Conservation (phyloP, 1,140 invertebrate genomes). For the Cyrtorhinus lividipennis region DNA sequence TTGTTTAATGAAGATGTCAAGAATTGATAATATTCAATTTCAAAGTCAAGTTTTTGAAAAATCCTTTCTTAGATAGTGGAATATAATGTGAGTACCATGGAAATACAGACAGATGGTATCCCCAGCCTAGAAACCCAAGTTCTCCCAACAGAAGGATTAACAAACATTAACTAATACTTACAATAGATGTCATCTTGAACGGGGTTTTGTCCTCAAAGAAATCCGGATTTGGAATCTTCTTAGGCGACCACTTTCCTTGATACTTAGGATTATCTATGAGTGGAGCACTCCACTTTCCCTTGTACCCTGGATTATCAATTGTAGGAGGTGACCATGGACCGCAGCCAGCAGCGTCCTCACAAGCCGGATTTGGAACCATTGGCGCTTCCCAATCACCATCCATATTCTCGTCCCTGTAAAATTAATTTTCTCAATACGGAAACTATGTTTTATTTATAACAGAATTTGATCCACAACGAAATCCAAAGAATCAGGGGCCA, state of each 20-base stretch:
- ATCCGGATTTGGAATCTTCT: conserved; percentile 74
- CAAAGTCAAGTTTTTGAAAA: too few species aligned
- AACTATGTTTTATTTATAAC: too few species aligned
- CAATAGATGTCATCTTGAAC: conserved; percentile 83
- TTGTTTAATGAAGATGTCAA: too few species aligned
- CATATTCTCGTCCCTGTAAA: conserved; percentile 76
- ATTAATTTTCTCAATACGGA: neutral
- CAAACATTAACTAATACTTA: too few species aligned
- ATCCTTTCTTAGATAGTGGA: too few species aligned
- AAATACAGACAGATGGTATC: too few species aligned
- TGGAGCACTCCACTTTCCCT: conserved; percentile 82
- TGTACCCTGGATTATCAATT: conserved; percentile 81
- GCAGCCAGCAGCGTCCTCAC: conserved; percentile 70
- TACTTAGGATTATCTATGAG: conserved; percentile 89
- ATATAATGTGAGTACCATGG: too few species aligned
- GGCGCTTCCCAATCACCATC: conserved; percentile 98
- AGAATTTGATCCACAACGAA: too few species aligned
- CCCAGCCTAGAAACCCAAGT: neutral
- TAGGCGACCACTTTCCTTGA: conserved; percentile 85
- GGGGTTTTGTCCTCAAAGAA: conserved; percentile 86
- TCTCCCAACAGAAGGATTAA: too few species aligned
- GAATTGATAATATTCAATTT: too few species aligned
- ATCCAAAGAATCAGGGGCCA: too few species aligned
- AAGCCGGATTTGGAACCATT: conserved; percentile 80
- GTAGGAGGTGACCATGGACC: conserved; percentile 76